Conservation (phyloP, 1,140 invertebrate genomes). For the Pararge aegeria region DNA sequence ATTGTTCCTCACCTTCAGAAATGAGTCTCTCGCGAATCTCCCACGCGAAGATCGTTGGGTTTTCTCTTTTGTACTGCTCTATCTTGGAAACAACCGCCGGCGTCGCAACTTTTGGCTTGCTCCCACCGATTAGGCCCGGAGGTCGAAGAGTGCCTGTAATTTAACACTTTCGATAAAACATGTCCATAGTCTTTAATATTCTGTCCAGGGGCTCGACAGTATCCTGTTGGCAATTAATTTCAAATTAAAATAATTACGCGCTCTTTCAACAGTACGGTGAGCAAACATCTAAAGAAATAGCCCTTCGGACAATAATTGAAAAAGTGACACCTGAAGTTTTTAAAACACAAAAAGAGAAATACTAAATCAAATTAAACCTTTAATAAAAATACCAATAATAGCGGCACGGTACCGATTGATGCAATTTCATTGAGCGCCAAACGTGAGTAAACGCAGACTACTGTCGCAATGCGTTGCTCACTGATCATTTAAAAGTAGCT, state of each 20-base stretch:
- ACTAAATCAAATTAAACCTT: conserved; percentile 59
- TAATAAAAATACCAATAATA: conserved; percentile 72
- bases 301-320: conserved; percentile 17
- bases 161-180: conserved; percentile 7
- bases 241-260: conserved; percentile 23
- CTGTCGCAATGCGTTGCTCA: conserved; percentile 43
- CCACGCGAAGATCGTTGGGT: conserved; percentile 99
- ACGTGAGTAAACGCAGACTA: conserved; percentile 68
- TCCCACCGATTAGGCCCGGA: conserved; percentile 97
- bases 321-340: conserved; percentile 49
- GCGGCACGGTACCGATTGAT: conserved; percentile 65
- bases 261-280: conserved; percentile 5
- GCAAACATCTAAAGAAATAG: conserved; percentile 13
- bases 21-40: conserved; percentile 96
- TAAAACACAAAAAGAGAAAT: conserved; percentile 39
- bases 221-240: conserved; percentile 21
- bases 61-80: conserved; percentile 97
- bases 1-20: conserved; percentile 89
- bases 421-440: conserved; percentile 72
- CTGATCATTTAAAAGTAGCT: conserved; percentile 38
- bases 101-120: conserved; percentile 99
- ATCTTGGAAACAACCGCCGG: conserved; percentile 97
- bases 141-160: conserved; percentile 93
- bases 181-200: conserved; percentile 5
- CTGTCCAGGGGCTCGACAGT: background rate